phyloP scores from a whole-genome alignment of 2,113 vertebrate genomes.

The Sebastes fasciatus region DNA sequence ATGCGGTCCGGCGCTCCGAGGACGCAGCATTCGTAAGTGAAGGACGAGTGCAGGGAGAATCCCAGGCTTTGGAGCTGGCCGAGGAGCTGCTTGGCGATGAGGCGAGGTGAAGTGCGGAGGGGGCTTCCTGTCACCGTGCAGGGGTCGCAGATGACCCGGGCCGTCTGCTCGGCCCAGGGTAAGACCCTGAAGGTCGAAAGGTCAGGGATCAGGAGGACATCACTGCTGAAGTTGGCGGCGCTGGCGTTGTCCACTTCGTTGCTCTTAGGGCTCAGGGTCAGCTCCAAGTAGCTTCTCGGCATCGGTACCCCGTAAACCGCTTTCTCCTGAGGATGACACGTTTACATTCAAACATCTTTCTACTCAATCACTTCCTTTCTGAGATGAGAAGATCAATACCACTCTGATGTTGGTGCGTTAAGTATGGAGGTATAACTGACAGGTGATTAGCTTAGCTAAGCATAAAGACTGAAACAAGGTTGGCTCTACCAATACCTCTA shows the following conservation, averaged over 20 bases:
- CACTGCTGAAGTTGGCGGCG: conserved; percentile 90
- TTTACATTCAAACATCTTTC: neutral
- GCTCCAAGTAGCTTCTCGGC: conserved; percentile 93
- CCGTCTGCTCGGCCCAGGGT: conserved; percentile 92
- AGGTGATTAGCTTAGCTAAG: too few relatives aligned
- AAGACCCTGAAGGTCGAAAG: conserved; percentile 89
- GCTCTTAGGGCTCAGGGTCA: conserved; percentile 89
- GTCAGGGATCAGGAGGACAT: conserved; percentile 92
- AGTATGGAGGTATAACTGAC: too few relatives aligned
- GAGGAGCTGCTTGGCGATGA: conserved; percentile 91
- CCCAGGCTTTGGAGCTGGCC: conserved; percentile 88
- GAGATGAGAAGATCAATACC: too few relatives aligned
- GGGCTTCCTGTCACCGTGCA: conserved; percentile 88
- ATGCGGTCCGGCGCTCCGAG: conserved; percentile 88
- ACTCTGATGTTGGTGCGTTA: too few relatives aligned
- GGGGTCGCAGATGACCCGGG: conserved; percentile 93
- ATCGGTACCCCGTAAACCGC: conserved; percentile 89
- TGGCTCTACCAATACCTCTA: too few relatives aligned
- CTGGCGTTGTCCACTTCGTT: conserved; percentile 89
- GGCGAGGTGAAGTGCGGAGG: conserved; percentile 89
- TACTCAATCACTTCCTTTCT: too few relatives aligned
- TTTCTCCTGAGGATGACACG: conserved; percentile 87
- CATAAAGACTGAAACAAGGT: too few relatives aligned
- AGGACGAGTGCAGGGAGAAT: conserved; percentile 90
- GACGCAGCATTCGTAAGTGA: conserved; percentile 94